These are phyloP conservation scores for Alviniconcha marisindica DNA, from an alignment of 1,140 invertebrate genomes.

Conservation along the genomic window DNA sequence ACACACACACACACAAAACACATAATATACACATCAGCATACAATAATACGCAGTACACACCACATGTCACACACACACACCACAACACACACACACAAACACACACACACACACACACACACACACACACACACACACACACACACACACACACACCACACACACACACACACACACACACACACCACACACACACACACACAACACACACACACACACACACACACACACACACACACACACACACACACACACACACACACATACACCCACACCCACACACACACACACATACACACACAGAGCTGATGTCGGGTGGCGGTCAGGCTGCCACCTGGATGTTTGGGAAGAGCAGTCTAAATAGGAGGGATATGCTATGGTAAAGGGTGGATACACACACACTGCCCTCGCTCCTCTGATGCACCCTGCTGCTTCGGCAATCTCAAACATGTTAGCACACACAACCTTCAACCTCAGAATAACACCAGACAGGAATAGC, in stretches of 20 bases:
- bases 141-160: conserved; percentile 17
- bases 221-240: neutral
- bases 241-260: neutral
- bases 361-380: no score
- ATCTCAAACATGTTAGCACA: no score
- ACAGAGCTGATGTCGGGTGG: no score
- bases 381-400: no score
- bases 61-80: conserved; percentile 30
- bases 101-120: conserved; percentile 29
- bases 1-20: neutral
- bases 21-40: neutral
- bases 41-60: no score
- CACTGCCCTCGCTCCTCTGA: no score
- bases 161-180: neutral
- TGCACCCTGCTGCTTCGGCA: no score
- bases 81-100: neutral
- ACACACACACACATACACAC: neutral
- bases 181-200: neutral
- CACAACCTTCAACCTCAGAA: no score
- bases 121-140: neutral
- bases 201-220: neutral
- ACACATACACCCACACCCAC: neutral
- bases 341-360: no score
- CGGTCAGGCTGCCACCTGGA: no score
- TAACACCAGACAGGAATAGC: no score